Base-by-base conservation (phyloP, 2,797 vertebrate species). In the Urocyon cinereoargenteus region DNA sequence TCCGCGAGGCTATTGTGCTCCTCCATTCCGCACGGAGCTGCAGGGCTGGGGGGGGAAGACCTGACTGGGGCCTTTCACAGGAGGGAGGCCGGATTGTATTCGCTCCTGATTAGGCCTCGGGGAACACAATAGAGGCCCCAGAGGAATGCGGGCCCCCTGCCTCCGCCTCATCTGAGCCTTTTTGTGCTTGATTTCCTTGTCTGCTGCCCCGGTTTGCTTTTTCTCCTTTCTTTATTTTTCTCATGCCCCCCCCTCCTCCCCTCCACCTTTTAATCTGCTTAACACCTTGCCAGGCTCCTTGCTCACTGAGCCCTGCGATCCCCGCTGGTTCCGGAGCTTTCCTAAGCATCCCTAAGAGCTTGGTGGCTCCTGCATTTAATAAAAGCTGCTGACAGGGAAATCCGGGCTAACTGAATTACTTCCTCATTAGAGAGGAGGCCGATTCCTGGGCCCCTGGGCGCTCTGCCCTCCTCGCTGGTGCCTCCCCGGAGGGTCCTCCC, bases 321-420 rank as follows among this genome's bases (percentile, higher is more conserved):
- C 36, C 70, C 45, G 4, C 26, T 4, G 6, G 21, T 14, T 61
- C 66, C 51, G 0, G 4, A 3, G 40, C 81, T 68, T 62, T 68
- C 11, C 45, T 72, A 83, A 0, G 0, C 1, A 81, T 13, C 15
- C 28, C 88, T 90, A 15, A 81, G 0, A 93, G 89, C 73, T 1
- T 0, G 10, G 18, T 68, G 6, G 0, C 64, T 53, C 70, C 97
- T 5, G 88, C 24, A 0, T 94, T 88, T 86, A 78, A 11, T 36
- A 82, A 93, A 97, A 97, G 97, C 84, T 34, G 97, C 97, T 51
- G 94, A 88, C 53, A 28, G 86, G n/a, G 93, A 70, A 95, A 89
- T 70, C 13, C 16, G 0, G 36, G 0, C 95, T 59, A 66, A 93
- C 16, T 15, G 91, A 93, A 86, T 97, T 49, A 90, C 94, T 96